A percentile compares a stretch with the other conserved stretches of the same genome.
Conservation (phyloP, 2,888 invertebrate genomes). For the Drosophila buzzatii region DNA sequence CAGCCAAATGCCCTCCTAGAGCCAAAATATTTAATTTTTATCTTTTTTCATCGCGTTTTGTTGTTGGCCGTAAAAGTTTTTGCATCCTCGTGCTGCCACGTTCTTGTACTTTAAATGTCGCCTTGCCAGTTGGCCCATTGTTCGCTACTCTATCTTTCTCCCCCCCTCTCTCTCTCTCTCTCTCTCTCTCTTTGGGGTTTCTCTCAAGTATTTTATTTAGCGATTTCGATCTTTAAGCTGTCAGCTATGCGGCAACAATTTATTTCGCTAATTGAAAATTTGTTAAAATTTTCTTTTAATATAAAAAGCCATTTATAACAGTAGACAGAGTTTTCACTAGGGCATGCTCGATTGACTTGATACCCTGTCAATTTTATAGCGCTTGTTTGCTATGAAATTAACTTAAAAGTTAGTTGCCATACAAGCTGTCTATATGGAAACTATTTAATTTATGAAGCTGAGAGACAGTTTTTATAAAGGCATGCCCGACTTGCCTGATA, state of each 20-base stretch:
- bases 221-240: slow-evolving; percentile 43
- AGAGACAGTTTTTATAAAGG: too few relatives aligned
- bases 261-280: slow-evolving; percentile 51
- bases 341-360: not conserved
- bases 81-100: slow-evolving; percentile 11
- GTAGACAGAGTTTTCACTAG: not conserved
- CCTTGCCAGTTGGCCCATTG: slow-evolving; percentile 21
- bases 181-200: not conserved
- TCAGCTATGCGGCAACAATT: slow-evolving; percentile 31
- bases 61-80: slow-evolving; percentile 38
- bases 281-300: slow-evolving; percentile 15
- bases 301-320: slow-evolving; percentile 5
- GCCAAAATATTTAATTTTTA: slow-evolving; percentile 56
- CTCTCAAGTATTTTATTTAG: slow-evolving; percentile 19
- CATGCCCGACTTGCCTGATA: not conserved
- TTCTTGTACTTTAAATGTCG: slow-evolving; percentile 12
- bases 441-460: too few relatives aligned
- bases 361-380: not conserved
- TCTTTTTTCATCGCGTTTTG: slow-evolving; percentile 44
- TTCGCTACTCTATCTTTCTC: not conserved
- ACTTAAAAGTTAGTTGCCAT: not conserved
- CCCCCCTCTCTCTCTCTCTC: not conserved
- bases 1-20: slow-evolving; percentile 8
- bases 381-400: not conserved
- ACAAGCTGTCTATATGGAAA: too few relatives aligned